Conservation (phyloP, 2,113 vertebrate genomes). For the Todiramphus chloris region DNA sequence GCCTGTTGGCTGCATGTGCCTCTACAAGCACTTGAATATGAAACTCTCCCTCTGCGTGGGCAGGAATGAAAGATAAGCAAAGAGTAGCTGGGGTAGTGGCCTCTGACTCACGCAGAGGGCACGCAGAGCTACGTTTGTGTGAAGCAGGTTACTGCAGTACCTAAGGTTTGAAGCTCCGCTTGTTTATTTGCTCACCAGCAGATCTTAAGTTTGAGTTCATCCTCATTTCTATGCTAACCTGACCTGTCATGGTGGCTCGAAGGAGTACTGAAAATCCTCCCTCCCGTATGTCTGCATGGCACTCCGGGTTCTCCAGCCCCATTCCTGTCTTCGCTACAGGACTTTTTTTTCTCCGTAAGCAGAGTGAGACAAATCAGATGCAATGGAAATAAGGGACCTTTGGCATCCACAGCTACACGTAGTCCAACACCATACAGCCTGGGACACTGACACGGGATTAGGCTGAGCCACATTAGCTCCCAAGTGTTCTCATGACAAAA, state of each 20-base stretch:
- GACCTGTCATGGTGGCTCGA: fast-evolving
- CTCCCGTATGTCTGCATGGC: not conserved
- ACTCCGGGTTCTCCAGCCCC: not conserved
- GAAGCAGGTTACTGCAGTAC: not conserved
- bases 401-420: not conserved
- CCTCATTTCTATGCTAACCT: not conserved
- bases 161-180: not conserved
- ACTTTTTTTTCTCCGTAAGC: not conserved
- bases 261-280: not conserved
- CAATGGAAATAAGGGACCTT: not conserved
- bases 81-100: not conserved
- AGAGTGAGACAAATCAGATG: not conserved
- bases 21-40: not conserved
- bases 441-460: not conserved
- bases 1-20: not conserved
- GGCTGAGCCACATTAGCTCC: not conserved
- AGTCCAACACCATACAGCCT: not conserved
- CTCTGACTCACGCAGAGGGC: not conserved
- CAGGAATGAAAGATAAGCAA: not conserved
- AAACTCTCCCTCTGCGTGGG: not conserved
- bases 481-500: not conserved
- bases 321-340: not conserved
- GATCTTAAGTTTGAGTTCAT: not conserved
- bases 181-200: not conserved
- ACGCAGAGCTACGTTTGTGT: not conserved